Percentiles rank a stretch among this genome's conserved stretches.
These are phyloP conservation scores for Esox lucius DNA, from an alignment of 2,797 vertebrate species.

Conservation along the genomic window DNA sequence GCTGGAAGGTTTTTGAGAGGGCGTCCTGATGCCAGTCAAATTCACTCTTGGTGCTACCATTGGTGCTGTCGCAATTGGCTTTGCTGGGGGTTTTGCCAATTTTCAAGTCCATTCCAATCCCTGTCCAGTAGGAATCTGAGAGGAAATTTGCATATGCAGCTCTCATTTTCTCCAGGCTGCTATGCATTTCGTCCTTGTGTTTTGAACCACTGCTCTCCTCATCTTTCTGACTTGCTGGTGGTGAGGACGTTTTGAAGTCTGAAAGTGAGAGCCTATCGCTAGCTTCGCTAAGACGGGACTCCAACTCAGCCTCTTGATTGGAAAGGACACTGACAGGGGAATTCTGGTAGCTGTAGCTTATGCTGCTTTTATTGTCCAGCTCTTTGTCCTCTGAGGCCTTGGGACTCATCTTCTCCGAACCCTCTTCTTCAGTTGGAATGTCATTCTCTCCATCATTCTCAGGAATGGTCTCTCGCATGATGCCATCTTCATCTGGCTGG, in stretches of 20 bases:
- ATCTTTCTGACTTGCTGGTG: slow-evolving; percentile 77
- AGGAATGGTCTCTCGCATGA: slow-evolving; percentile 78
- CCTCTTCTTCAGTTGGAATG: slow-evolving; percentile 83
- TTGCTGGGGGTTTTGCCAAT: slow-evolving; percentile 83
- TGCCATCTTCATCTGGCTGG: slow-evolving; percentile 90
- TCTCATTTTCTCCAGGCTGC: slow-evolving; percentile 97
- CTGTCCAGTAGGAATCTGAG: slow-evolving; percentile 97
- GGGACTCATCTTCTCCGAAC: slow-evolving; percentile 86
- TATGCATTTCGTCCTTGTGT: slow-evolving; percentile 83
- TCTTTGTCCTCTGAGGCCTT: slow-evolving; percentile 89
- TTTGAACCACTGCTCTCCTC: slow-evolving; percentile 77
- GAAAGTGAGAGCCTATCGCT: slow-evolving; percentile 91
- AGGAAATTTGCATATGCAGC: slow-evolving; percentile 97
- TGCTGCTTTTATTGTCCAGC: slow-evolving; percentile 84
- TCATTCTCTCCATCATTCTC: slow-evolving; percentile 91
- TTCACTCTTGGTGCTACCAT: slow-evolving; percentile 85
- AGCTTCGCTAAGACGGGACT: slow-evolving; percentile 90
- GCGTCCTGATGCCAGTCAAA: slow-evolving; percentile 99
- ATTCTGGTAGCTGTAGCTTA: slow-evolving; percentile 92
- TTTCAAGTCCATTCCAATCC: slow-evolving; percentile 91
- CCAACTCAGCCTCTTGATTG: slow-evolving; percentile 91
- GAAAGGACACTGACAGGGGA: slow-evolving; percentile 92
- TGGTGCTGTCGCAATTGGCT: slow-evolving; percentile 90
- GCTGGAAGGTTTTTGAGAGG: slow-evolving; percentile 93
- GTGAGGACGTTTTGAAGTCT: slow-evolving; percentile 87